Evolutionary conservation across 2,797 vertebrate genomes (phyloP), one percentile per base, ranked within the genome.

Genomic region (Hafferia zeledoni): DNA sequence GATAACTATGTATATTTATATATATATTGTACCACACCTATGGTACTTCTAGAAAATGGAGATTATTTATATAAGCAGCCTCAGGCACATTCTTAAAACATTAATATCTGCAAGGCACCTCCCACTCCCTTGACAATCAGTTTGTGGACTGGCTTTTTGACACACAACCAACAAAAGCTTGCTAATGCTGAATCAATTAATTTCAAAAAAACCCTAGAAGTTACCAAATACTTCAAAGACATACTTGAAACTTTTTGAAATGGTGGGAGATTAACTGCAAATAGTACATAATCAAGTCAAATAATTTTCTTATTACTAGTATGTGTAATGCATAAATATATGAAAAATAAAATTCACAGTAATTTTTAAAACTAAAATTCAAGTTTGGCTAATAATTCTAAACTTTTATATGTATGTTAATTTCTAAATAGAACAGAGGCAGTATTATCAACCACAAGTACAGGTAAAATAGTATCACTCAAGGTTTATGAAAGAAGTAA

Each of bases 291-390:
- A 97, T 97, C 94, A 96, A 96, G 97, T 87, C n/a, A 83, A 92
- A 94, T 95, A 2, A 95, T 94, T 95, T 96, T 83, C 93, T 97
- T 96, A 94, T 96, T 96, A 95, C 96, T 97, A 97, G 94, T 92
- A 95, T 98, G 92, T 97, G 90, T 97, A 98, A 98, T 97, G 98
- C 97, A 98, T 98, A 98, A 98, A 98, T 98, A 98, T 97, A 98
- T 96, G 98, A 97, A 98, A 98, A 98, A 98, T 98, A 98, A 98
- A 98, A 97, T 98, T 98, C 98, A 98, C 98, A 98, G 98, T 98
- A 82, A 97, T 96, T 98, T 98, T 98, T 96, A 97, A 98, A 98
- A 97, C 98, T 98, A 98, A 97, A 97, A 98, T 98, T 98, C 98
- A 98, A 98, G 98, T 98, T 98, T 98, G 98, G 97, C 98, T 98